Base-by-base conservation (phyloP, 2,113 vertebrate species). In the Himantopus leucocephalus region DNA sequence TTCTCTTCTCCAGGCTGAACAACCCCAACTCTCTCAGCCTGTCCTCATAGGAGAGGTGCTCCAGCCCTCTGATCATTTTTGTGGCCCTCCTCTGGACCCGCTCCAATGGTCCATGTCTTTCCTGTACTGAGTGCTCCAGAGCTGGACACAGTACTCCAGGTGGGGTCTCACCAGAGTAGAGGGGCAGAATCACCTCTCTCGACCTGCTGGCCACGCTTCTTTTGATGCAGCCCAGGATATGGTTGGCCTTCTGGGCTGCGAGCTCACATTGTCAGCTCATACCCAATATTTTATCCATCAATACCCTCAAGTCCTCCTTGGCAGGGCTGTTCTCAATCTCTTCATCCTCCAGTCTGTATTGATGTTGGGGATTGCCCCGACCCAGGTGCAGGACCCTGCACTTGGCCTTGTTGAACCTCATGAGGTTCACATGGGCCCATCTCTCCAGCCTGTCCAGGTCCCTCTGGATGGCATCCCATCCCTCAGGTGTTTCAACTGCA, bases 401-500 rank as follows among this genome's bases (percentile, higher is more conserved):
- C n/a, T n/a, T n/a, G n/a, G n/a, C n/a, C n/a, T n/a, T n/a, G n/a
- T n/a, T n/a, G n/a, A n/a, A n/a, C n/a, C n/a, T n/a, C n/a, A n/a
- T n/a, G n/a, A n/a, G n/a, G n/a, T n/a, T n/a, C n/a, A n/a, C n/a
- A n/a, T n/a, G n/a, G n/a, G n/a, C n/a, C n/a, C 35, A 35, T 35
- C 37, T 37, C 26, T 43, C 47, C 14, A 68, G 17, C 12, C 4
- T 90, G 77, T 18, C 58, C 2, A 45, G 58, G 10, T 58, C 1
- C 10, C 29, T n/a, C 22, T 60, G 62, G 32, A 34, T 41, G 30
- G 2, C 39, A 58, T 32, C 34, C 18, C 16, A 2, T n/a, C 32
- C 37, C 27, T 67, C 35, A 17, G 5, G 17, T 0, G 0, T 32
- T 14, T 56, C 9, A 5, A 2, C 29, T 12, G 7, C 20, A 47